Evolutionary conservation across 2,113 vertebrate species (phyloP), one percentile per base, ranked within the genome.

Genomic region (Oncorhynchus mykiss): DNA sequence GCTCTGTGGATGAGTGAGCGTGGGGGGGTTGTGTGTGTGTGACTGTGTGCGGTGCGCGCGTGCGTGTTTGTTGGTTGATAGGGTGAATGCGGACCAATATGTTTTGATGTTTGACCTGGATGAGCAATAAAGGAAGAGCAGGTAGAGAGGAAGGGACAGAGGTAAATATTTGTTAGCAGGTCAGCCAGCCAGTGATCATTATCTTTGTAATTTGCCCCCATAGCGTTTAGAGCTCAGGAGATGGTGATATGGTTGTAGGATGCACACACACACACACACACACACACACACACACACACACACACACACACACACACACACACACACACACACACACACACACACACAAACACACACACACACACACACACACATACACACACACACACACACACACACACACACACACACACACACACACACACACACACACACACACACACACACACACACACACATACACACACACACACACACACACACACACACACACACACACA

Each of bases 71-170:
- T 45, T 68, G 48, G 66, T 48, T 54, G n/a, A n/a, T n/a, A n/a
- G n/a, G n/a, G n/a, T n/a, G 73, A 45, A 48, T 34, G 71, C 72
- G 77, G 24, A 78, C 78, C 69, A 75, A 86, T 81, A 73, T 82
- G 82, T 86, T 89, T 86, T 82, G 84, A 85, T 90, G 82, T 86
- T 90, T 87, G 70, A 78, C 69, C 84, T 81, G 81, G 71, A 81
- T 78, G 59, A 69, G 60, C 25, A 11, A 84, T 85, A 80, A 85
- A 85, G 64, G 25, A 48, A 66, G 12, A 72, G 45, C 66, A 54
- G 4, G 70, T 2, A 11, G 57, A 62, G 65, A 75, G 67, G 34
- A 77, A 70, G 68, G 70, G 75, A 54, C 39, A 83, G 25, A 45
- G 67, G 81, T 49, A 69, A 74, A 77, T 81, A 65, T 87, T 82